Conservation (phyloP, 2,113 vertebrate species). For the Antigone vipio region DNA sequence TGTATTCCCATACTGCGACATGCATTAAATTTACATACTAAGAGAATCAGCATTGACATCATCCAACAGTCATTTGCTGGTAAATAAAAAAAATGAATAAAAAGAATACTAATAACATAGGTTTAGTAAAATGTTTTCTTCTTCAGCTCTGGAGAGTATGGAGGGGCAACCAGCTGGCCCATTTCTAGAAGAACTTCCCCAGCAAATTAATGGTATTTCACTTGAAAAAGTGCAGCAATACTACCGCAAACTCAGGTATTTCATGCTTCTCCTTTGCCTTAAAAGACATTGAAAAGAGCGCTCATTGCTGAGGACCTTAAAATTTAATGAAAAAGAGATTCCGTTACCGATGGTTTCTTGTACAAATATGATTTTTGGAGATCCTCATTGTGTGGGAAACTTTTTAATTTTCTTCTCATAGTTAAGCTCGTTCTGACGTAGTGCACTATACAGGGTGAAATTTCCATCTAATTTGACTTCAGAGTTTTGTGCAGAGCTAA, state of each 20-base stretch:
- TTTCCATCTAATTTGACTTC: not conserved
- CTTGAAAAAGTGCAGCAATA: constrained; percentile 95
- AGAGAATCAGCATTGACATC: not conserved
- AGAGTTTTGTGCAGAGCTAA: not conserved
- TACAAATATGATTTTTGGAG: not conserved
- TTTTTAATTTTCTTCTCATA: not conserved
- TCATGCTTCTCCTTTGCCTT: not conserved
- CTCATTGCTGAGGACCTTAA: not conserved
- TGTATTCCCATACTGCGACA: not conserved
- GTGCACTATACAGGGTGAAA: not conserved
- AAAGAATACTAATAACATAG: not conserved
- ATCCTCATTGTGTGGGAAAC: not conserved
- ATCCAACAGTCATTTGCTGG: not conserved
- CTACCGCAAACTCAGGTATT: constrained; percentile 94
- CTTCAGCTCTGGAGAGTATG: constrained; percentile 84
- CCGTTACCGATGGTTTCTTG: not conserved
- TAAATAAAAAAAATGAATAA: not conserved
- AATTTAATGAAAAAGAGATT: not conserved
- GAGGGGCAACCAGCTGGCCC: constrained; percentile 81
- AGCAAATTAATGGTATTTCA: constrained; percentile 87
- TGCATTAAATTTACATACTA: not conserved
- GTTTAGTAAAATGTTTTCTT: not conserved
- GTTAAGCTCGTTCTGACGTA: not conserved
- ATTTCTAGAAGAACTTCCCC: constrained; percentile 86
- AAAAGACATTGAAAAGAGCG: not conserved